Evolutionary conservation across 2,797 vertebrate genomes (phyloP).

Genomic region (Paramormyrops hopkinsi): DNA sequence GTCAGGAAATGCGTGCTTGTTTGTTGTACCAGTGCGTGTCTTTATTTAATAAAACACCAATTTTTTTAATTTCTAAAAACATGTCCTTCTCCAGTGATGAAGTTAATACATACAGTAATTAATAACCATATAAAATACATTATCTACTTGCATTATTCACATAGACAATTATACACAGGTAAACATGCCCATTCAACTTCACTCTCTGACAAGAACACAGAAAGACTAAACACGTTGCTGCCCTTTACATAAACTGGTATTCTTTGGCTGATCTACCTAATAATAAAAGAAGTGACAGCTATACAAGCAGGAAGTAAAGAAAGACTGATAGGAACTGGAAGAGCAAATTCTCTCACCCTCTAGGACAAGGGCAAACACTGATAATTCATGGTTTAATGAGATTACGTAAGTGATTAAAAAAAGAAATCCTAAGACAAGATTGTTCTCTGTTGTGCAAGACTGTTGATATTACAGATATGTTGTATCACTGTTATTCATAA

Average conservation of each 20-base stretch:
- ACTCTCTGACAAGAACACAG: not conserved
- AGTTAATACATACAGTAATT: not conserved
- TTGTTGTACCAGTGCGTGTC: not conserved
- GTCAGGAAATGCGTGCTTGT: not conserved
- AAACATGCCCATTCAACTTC: not conserved
- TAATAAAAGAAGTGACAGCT: constrained; percentile 37
- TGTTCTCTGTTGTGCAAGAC: constrained; percentile 52
- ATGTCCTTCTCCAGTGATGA: not conserved
- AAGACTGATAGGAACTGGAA: constrained; percentile 47
- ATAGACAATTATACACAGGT: not conserved
- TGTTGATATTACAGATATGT: constrained; percentile 63
- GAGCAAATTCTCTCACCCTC: constrained; percentile 54
- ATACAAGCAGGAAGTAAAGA: constrained; percentile 44
- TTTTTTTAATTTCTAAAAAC: not conserved
- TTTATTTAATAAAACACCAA: not conserved
- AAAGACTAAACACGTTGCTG: not conserved
- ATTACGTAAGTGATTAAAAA: constrained; percentile 46
- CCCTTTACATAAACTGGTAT: not conserved
- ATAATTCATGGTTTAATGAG: constrained; percentile 43
- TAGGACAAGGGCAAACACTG: constrained; percentile 51
- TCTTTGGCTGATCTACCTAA: constrained; percentile 23
- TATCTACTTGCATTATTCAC: not conserved
- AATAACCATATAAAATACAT: not conserved
- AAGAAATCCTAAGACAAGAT: constrained; percentile 51
- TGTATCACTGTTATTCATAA: constrained; percentile 60